Percentiles rank a stretch among this genome's conserved stretches.
Conservation (phyloP, 2,888 invertebrate genomes). For the Trichopoda pennipes region DNA sequence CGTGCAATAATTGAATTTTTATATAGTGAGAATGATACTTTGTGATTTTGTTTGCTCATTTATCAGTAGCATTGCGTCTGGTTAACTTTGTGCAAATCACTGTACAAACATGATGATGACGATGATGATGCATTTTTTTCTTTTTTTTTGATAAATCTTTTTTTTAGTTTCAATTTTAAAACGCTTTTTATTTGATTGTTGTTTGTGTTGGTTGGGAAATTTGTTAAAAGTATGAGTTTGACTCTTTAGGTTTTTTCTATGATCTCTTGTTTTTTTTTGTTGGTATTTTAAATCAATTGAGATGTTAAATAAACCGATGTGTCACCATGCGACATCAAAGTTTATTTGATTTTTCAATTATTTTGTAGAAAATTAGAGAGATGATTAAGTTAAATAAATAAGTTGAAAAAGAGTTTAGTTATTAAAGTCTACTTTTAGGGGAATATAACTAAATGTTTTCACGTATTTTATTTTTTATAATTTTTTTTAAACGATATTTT, state of each 20-base stretch:
- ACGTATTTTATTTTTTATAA: neutral
- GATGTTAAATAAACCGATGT: constrained; percentile 66
- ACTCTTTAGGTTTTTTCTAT: neutral
- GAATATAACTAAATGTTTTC: neutral
- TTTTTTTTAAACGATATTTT: too few species aligned
- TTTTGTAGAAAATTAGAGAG: constrained; percentile 50
- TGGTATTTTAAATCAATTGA: constrained; percentile 68
- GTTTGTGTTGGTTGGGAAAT: constrained; percentile 21
- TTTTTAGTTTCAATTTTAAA: constrained; percentile 28
- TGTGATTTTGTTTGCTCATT: constrained; percentile 57
- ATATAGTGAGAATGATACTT: constrained; percentile 39
- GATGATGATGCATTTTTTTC: constrained; percentile 66
- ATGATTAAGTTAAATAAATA: constrained; percentile 24
- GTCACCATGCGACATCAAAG: constrained; percentile 64
- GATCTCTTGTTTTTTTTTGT: constrained; percentile 22
- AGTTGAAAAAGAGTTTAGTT: neutral
- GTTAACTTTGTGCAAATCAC: constrained; percentile 68
- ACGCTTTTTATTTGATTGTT: constrained; percentile 30
- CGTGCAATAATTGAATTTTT: constrained; percentile 61
- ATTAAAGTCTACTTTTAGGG: constrained; percentile 13
- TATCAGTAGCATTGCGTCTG: constrained; percentile 45
- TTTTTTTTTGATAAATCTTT: neutral
- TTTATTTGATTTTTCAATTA: constrained; percentile 69
- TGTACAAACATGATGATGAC: constrained; percentile 69
- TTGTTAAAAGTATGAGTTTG: constrained; percentile 26